These are phyloP conservation scores for Atethmia centrago DNA, from an alignment of 2,888 invertebrate species.

Conservation along the genomic window DNA sequence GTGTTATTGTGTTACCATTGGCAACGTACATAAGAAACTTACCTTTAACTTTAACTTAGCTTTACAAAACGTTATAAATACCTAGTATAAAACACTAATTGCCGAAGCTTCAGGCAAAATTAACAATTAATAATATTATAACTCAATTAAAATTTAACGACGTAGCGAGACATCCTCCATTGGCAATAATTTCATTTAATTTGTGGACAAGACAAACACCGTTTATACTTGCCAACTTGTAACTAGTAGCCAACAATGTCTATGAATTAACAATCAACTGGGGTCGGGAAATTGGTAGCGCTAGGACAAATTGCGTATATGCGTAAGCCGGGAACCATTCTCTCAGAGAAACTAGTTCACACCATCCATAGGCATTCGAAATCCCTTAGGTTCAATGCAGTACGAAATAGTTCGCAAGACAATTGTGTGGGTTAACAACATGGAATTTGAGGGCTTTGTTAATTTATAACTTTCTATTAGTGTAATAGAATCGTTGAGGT, in stretches of 20 bases:
- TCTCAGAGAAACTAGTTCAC: slow-evolving; percentile 74
- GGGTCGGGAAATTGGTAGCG: slow-evolving; percentile 74
- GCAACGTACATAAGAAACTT: neutral
- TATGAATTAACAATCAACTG: slow-evolving; percentile 84
- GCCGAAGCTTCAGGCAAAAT: slow-evolving; percentile 21
- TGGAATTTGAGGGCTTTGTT: slow-evolving; percentile 28
- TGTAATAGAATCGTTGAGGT: neutral
- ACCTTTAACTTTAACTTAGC: too few relatives aligned
- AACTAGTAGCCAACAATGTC: slow-evolving; percentile 78
- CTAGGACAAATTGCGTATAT: slow-evolving; percentile 77
- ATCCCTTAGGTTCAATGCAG: slow-evolving; percentile 66
- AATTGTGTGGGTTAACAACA: slow-evolving; percentile 44
- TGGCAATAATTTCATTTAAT: slow-evolving; percentile 72
- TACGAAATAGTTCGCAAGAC: slow-evolving; percentile 68
- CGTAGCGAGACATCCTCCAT: slow-evolving; percentile 40
- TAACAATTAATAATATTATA: slow-evolving; percentile 35
- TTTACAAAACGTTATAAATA: too few relatives aligned
- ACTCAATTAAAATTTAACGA: slow-evolving; percentile 52
- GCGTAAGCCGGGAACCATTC: slow-evolving; percentile 67
- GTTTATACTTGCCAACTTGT: slow-evolving; percentile 75
- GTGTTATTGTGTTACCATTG: neutral
- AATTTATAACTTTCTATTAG: slow-evolving; percentile 36
- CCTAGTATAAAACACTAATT: slow-evolving; percentile 8
- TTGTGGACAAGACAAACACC: slow-evolving; percentile 67
- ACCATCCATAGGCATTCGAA: slow-evolving; percentile 63